Percentiles rank a stretch among this genome's conserved stretches.
phyloP scores from a whole-genome alignment of 2,113 vertebrate genomes.

The Ondatra zibethicus region DNA sequence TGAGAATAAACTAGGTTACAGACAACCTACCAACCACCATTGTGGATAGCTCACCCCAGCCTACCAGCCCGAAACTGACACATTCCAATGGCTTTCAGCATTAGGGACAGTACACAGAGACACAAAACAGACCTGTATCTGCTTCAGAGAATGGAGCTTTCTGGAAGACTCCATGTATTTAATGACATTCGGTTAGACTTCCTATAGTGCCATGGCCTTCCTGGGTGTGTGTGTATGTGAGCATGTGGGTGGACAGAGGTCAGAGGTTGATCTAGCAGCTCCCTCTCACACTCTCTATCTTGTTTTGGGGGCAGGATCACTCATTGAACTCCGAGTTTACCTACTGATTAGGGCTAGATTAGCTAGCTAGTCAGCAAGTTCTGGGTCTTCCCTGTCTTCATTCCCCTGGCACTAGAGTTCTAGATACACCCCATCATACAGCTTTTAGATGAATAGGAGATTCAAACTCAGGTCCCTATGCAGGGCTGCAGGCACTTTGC shows the following conservation, averaged over 20 bases:
- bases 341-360: neutral
- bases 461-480: neutral
- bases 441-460: neutral
- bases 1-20: neutral
- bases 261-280: neutral
- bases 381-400: neutral
- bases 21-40: neutral
- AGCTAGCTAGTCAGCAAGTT: neutral
- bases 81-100: neutral
- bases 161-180: neutral
- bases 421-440: neutral
- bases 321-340: neutral
- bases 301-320: neutral
- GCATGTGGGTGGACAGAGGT: neutral
- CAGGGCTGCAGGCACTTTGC: neutral
- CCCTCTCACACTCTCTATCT: neutral
- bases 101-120: neutral
- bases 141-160: neutral
- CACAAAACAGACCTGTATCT: neutral
- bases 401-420: neutral
- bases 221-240: neutral
- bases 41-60: neutral
- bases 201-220: no score
- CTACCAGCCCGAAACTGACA: neutral
- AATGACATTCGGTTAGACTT: neutral